Base-by-base conservation (phyloP, 1,140 invertebrate genomes). In the Trigoniulus corallinus region DNA sequence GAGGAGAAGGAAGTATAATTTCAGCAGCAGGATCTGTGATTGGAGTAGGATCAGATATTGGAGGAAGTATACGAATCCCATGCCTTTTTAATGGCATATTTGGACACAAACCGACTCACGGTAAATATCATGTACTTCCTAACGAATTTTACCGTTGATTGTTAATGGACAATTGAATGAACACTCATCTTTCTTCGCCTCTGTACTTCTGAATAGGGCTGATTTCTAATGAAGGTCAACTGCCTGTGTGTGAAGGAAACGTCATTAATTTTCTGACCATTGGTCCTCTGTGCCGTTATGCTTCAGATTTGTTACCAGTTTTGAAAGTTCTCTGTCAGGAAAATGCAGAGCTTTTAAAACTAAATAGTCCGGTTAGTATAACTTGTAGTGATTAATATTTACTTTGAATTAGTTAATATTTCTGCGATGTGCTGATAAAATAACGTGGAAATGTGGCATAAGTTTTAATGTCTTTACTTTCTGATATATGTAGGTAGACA, bases 1-100 rank as follows among this genome's bases (percentile, higher is more conserved):
- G 61, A 21, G 67, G 65, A 23, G 66, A 64, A 50, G 62, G 53
- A n/a, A 77, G 80, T 1, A 56, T 82, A 1, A 67, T 85, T 18
- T 72, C 84, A 4, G 77, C 85, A 2, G 80, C 77, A 55, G 88
- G 83, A 25, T 77, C 79, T 24, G 79, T 88, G 13, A 76, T 97
- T 57, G 87, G 91, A 1, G 68, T 98, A 34, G 88, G 92, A 44
- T 92, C 89, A 0, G 93, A 98, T 64, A 93, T 97, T 51, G 93
- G 89, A 2, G 94, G 94, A 1, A 94, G 88, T 10, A 93, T 96
- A 59, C 76, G 93, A 26, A 91, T 97, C 78, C 93, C 93, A 0
- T 73, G 82, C 10, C 91, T 86, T 59, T 97, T 95, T 62, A 93
- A 89, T 69, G 93, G 93, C 37, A 76, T 97, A 47, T 97, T 92